Evolutionary conservation across 2,888 invertebrate genomes (phyloP).

Genomic region (Nomada ruficornis): DNA sequence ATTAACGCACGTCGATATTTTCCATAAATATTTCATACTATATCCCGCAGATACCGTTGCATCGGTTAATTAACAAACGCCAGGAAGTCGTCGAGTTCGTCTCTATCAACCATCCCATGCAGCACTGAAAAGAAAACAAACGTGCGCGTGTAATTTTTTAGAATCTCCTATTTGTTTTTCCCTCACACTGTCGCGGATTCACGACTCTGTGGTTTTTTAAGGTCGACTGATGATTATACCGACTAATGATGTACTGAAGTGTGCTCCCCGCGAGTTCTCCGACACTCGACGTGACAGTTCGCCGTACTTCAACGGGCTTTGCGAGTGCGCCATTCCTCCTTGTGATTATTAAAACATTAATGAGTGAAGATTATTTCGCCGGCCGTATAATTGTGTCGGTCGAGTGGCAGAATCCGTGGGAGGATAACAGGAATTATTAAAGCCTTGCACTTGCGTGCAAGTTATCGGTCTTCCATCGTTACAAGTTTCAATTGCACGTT

Average conservation of each 20-base stretch:
- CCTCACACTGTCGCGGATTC: conserved; percentile 17
- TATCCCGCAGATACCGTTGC: background rate
- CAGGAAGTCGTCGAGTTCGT: background rate
- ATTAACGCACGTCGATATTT: background rate
- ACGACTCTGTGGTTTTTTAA: conserved; percentile 55
- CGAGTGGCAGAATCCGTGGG: conserved; percentile 48
- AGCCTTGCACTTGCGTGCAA: conserved; percentile 8
- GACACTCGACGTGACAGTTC: conserved; percentile 62
- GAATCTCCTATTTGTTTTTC: conserved; percentile 17
- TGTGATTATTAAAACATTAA: conserved; percentile 73
- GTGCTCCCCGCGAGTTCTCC: conserved; percentile 42
- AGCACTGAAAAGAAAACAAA: conserved; percentile 15
- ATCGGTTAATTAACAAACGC: conserved; percentile 18
- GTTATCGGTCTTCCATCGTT: conserved; percentile 11
- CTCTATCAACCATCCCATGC: background rate
- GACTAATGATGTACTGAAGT: conserved; percentile 70
- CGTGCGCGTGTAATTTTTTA: conserved; percentile 31
- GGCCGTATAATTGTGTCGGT: conserved; percentile 59
- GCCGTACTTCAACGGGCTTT: conserved; percentile 46
- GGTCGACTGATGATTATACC: conserved; percentile 65
- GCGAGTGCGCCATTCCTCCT: conserved; percentile 47
- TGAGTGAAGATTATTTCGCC: conserved; percentile 62
- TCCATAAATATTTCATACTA: background rate
- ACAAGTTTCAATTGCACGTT: conserved; percentile 20
- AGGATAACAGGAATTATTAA: conserved; percentile 51